phyloP scores from a whole-genome alignment of 1,140 invertebrate genomes.

The Trichomalopsis sarcophagae region DNA sequence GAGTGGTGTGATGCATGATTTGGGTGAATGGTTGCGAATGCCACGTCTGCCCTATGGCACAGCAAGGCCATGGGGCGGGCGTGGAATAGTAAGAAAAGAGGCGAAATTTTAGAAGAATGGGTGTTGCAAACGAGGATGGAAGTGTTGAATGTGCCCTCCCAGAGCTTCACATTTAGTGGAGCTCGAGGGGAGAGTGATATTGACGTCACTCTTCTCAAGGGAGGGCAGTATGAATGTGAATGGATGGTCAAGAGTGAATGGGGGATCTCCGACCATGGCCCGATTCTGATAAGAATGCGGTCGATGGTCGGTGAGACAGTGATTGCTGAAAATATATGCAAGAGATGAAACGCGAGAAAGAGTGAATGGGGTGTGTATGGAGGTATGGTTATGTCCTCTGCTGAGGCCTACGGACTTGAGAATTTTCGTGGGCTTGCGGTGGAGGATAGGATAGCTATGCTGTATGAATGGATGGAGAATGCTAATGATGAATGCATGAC shows the following conservation, averaged over 20 bases:
- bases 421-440: neutral
- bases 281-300: no score
- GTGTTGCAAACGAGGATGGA: neutral
- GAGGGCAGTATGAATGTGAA: no score
- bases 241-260: no score
- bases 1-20: neutral
- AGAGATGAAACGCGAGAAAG: conserved; percentile 2
- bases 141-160: no score
- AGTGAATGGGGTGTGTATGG: neutral
- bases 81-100: neutral
- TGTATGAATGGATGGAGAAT: conserved; percentile 26
- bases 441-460: neutral
- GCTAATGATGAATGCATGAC: conserved; percentile 35
- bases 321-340: no score
- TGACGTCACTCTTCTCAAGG: no score
- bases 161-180: no score
- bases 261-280: no score
- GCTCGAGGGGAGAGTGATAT: no score
- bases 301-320: no score
- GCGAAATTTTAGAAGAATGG: neutral
- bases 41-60: conserved; percentile 51
- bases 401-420: neutral
- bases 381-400: neutral
- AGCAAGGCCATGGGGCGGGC: neutral
- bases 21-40: conserved; percentile 9